Evolutionary conservation across 2,797 vertebrate genomes (phyloP).

Genomic region (Betta splendens): DNA sequence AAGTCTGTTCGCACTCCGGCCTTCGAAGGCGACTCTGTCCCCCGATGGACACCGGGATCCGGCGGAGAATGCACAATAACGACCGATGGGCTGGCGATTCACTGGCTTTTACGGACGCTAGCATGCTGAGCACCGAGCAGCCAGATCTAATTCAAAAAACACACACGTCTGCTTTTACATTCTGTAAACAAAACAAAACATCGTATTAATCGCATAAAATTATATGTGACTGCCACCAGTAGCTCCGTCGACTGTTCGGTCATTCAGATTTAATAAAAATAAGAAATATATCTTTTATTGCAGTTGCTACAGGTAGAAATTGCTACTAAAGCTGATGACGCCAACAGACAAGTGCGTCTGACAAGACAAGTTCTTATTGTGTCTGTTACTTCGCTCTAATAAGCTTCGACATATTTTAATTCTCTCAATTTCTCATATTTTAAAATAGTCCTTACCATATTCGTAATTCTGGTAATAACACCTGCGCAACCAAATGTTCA

Average conservation of each 20-base stretch:
- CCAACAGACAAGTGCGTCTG: too few species aligned
- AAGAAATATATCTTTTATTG: too few species aligned
- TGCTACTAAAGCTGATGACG: not conserved
- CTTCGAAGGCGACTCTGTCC: not conserved
- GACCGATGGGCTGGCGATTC: not conserved
- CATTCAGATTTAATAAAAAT: not conserved
- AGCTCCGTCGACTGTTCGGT: not conserved
- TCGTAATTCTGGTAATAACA: too few species aligned
- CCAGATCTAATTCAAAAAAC: not conserved
- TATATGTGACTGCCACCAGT: too few species aligned
- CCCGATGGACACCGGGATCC: not conserved
- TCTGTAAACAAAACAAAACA: not conserved
- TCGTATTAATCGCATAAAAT: not conserved
- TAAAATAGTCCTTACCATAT: fast-evolving
- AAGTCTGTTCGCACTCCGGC: not conserved
- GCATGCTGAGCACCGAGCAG: not conserved
- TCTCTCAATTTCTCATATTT: too few species aligned
- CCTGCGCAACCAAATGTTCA: not conserved
- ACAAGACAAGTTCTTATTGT: too few species aligned
- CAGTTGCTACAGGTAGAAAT: not conserved
- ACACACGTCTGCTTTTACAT: not conserved
- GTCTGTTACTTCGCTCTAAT: not conserved
- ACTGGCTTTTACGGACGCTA: not conserved
- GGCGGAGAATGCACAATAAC: not conserved
- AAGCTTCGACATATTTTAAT: not conserved